Evolutionary conservation across 1,140 invertebrate species (phyloP).

Genomic region (Hypothenemus hampei): DNA sequence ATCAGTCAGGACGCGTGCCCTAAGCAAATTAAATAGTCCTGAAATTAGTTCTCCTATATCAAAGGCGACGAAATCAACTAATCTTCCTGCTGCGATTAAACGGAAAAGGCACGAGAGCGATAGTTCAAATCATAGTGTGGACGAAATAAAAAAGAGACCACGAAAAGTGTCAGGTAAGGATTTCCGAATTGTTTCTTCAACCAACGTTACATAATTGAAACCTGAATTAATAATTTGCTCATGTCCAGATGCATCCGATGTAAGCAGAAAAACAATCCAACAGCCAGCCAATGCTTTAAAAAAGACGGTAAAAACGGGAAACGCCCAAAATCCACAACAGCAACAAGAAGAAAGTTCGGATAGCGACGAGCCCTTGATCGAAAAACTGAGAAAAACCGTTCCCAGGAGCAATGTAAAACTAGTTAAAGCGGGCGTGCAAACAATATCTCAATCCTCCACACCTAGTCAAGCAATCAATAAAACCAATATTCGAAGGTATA

Average conservation of each 20-base stretch:
- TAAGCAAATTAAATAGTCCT: constrained; percentile 66
- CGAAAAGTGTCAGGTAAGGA: constrained; percentile 50
- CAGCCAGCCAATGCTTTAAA: constrained; percentile 1
- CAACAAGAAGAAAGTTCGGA: constrained; percentile 60
- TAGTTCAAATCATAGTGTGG: constrained; percentile 61
- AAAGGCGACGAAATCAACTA: constrained; percentile 23
- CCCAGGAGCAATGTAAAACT: constrained; percentile 18
- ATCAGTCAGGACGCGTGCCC: constrained; percentile 60
- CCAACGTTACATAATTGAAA: neutral
- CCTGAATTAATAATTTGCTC: neutral
- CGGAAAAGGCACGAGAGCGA: constrained; percentile 73
- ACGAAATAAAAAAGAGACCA: constrained; percentile 46
- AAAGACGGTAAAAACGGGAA: constrained; percentile 19
- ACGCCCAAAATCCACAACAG: constrained; percentile 9
- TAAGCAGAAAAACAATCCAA: constrained; percentile 1
- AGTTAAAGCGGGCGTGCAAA: neutral
- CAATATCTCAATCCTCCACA: constrained; percentile 12
- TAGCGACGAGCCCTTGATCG: constrained; percentile 73
- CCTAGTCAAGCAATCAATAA: constrained; percentile 31
- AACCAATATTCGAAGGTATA: constrained; percentile 20
- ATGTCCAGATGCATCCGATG: constrained; percentile 19
- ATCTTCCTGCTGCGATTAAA: constrained; percentile 48
- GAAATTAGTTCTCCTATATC: constrained; percentile 51
- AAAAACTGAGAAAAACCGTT: constrained; percentile 57
- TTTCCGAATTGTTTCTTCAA: neutral